These are phyloP conservation scores for Drosophila erecta DNA, from an alignment of 1,140 invertebrate genomes.

Conservation along the genomic window DNA sequence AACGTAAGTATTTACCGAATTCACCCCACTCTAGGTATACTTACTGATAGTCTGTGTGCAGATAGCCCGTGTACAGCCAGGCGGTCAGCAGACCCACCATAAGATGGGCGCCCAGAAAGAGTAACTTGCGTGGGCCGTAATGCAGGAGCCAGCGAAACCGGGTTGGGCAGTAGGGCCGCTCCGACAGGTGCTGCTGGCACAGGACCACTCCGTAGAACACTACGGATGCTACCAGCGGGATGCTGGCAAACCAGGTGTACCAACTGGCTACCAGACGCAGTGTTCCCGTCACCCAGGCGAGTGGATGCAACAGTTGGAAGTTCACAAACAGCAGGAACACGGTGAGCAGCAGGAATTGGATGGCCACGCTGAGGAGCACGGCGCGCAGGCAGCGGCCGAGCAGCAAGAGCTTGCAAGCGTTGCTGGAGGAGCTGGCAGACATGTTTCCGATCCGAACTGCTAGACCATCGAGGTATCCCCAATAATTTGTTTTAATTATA, in stretches of 20 bases:
- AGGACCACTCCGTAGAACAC: slow-evolving; percentile 87
- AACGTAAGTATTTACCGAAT: neutral
- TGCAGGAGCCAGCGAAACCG: slow-evolving; percentile 85
- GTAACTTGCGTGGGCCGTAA: slow-evolving; percentile 55
- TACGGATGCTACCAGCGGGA: slow-evolving; percentile 86
- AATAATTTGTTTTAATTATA: neutral
- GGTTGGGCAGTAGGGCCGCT: slow-evolving; percentile 85
- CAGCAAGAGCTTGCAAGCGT: slow-evolving; percentile 49
- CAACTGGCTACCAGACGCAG: slow-evolving; percentile 85
- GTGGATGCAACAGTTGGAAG: slow-evolving; percentile 85
- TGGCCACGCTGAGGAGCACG: slow-evolving; percentile 52
- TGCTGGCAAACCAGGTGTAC: slow-evolving; percentile 86
- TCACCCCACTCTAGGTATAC: neutral
- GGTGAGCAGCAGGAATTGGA: slow-evolving; percentile 84
- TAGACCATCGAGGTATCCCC: neutral
- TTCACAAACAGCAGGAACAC: slow-evolving; percentile 86
- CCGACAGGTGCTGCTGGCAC: slow-evolving; percentile 86
- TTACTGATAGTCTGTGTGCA: slow-evolving; percentile 84
- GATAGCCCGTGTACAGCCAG: slow-evolving; percentile 87
- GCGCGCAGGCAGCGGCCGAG: slow-evolving; percentile 64
- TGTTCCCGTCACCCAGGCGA: slow-evolving; percentile 85
- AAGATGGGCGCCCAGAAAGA: slow-evolving; percentile 85
- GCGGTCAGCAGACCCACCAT: slow-evolving; percentile 86
- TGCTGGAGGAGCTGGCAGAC: slow-evolving; percentile 24
- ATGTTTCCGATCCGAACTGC: neutral